Evolutionary conservation across 2,797 vertebrate species (phyloP).

Genomic region (Dendrocincla fuliginosa): DNA sequence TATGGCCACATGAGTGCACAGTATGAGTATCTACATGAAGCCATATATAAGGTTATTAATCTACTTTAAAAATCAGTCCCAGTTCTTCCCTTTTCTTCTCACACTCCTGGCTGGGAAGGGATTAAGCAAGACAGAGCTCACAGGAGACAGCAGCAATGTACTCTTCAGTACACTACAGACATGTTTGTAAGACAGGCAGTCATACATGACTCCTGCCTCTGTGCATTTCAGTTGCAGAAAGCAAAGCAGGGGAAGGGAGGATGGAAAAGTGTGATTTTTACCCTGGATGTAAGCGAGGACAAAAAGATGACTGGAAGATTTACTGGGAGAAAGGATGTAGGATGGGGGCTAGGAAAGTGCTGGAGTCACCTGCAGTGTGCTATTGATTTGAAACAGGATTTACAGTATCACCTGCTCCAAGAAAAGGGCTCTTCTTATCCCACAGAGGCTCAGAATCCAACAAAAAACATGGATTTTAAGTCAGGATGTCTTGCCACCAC

Average conservation of each 20-base stretch:
- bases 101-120: background rate
- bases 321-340: background rate
- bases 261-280: background rate
- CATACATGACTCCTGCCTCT: background rate
- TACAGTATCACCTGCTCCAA: background rate
- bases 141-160: background rate
- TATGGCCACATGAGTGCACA: accelerated
- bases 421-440: background rate
- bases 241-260: background rate
- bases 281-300: background rate
- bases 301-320: background rate
- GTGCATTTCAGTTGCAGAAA: background rate
- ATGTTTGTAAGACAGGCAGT: background rate
- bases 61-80: background rate
- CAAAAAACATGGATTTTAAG: background rate
- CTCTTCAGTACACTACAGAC: background rate
- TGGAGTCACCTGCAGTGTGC: background rate
- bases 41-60: background rate
- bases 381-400: background rate
- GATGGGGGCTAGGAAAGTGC: background rate
- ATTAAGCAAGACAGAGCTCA: background rate
- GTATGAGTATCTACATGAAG: accelerated
- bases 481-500: background rate
- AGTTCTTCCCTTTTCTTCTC: background rate
- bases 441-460: background rate